Evolutionary conservation across 2,888 invertebrate genomes (phyloP).

Genomic region (Noctua pronuba): DNA sequence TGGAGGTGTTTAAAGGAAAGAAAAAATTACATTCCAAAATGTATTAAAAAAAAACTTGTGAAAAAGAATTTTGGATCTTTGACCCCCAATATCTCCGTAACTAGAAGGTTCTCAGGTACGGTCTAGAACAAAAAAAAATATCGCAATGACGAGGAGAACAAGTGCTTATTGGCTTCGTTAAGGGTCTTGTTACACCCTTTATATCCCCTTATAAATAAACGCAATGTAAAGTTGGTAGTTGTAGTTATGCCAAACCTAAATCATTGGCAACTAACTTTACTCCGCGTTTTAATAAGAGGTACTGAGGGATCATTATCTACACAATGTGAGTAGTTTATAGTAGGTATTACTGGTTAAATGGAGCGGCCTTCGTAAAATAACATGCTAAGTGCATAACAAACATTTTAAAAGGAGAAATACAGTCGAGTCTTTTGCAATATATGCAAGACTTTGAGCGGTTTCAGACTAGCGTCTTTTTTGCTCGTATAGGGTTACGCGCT

Average conservation of each 20-base stretch:
- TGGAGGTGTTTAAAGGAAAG: too few relatives aligned
- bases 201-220: background rate
- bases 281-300: background rate
- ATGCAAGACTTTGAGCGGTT: background rate
- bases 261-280: background rate
- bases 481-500: background rate
- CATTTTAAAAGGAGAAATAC: constrained; percentile 1
- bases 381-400: background rate
- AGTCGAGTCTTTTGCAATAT: background rate
- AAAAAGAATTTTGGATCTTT: too few relatives aligned
- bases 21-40: too few relatives aligned
- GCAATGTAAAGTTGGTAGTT: background rate
- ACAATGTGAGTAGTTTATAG: background rate
- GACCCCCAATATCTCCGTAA: too few relatives aligned
- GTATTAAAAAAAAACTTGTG: too few relatives aligned
- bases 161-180: too few relatives aligned
- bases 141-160: too few relatives aligned
- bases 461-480: background rate
- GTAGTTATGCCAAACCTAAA: too few relatives aligned
- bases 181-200: too few relatives aligned
- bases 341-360: background rate
- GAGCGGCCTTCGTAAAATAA: constrained; percentile 1
- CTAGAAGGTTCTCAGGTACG: too few relatives aligned
- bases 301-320: background rate
- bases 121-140: too few relatives aligned